Evolutionary conservation across 2,797 vertebrate species (phyloP), one percentile per base, ranked within the genome.

Genomic region (Phyllotis vaccarum): DNA sequence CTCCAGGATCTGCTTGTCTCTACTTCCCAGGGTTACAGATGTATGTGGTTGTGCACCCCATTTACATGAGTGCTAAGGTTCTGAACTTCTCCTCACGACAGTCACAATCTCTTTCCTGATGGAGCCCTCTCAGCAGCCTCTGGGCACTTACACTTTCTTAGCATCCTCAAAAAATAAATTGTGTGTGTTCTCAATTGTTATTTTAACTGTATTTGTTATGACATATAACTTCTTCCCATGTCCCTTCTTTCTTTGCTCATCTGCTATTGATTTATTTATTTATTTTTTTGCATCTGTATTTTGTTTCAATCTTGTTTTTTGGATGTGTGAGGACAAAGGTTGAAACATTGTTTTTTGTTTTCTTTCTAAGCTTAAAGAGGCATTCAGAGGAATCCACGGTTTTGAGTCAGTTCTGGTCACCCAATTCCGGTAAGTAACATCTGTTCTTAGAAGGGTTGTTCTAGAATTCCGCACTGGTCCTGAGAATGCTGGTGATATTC

Each of bases 381-480:
- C 81, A 13, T 97, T 94, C 86, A 83, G 74, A 91, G n/a, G 49
- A 89, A 93, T 97, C 94, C 75, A 64, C 75, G 96, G 92, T 80
- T 97, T 98, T 94, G 97, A 98, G 72, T 97, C 93, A 0, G 90
- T 97, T 89, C 94, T 1, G n/a, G 97, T 98, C 89, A 96, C 56
- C 62, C 97, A 98, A 1, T 97, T 97, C 95, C 96, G 97, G 97
- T 98, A 97, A 98, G 97, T 97, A 83, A 54, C 88, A 80, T 37
- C 43, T n/a, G 82, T 31, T 10, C 46, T 89, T 46, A 31, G 43
- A 89, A 94, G 68, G 62, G 8, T 70, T n/a, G 29, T 31, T 14
- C 43, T 31, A 46, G 37, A 54, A 74, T 79, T 87, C 68, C 5
- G 3, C 4, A 31, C 29, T 37, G 3, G 52, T 3, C 76, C 72